A percentile compares a stretch with the other conserved stretches of the same genome.
Conservation (phyloP, 2,888 invertebrate species). For the Zeuzera pyrina region DNA sequence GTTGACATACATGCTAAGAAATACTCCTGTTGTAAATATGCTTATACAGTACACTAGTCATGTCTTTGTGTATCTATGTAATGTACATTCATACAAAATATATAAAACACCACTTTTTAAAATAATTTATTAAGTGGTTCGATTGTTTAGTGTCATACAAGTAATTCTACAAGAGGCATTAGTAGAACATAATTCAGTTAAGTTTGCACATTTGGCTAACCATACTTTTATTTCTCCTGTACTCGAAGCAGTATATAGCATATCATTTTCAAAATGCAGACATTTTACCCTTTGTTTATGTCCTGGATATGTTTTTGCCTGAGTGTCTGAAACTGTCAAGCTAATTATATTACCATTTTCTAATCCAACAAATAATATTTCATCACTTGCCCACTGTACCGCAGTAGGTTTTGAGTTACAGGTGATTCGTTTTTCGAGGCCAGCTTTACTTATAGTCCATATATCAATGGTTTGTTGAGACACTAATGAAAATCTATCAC, state of each 20-base stretch:
- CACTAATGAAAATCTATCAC: constrained; percentile 82
- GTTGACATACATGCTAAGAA: too few relatives aligned
- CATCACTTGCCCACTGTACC: constrained; percentile 78
- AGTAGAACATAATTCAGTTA: constrained; percentile 71
- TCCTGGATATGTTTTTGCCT: constrained; percentile 60
- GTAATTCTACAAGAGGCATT: constrained; percentile 82
- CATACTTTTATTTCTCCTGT: constrained; percentile 86
- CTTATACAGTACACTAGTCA: neutral
- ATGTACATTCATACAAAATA: constrained; percentile 3
- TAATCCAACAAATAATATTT: constrained; percentile 78
- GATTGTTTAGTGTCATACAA: constrained; percentile 76
- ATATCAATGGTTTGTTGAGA: constrained; percentile 83
- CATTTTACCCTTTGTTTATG: constrained; percentile 81
- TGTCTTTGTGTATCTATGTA: too few relatives aligned
- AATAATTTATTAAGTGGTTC: constrained; percentile 46
- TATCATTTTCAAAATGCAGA: constrained; percentile 68
- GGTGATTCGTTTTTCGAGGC: constrained; percentile 77
- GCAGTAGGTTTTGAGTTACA: constrained; percentile 80
- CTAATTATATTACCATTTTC: constrained; percentile 81
- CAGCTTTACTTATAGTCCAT: constrained; percentile 86
- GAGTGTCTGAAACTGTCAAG: constrained; percentile 66
- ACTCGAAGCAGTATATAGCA: constrained; percentile 82
- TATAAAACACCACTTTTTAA: too few relatives aligned
- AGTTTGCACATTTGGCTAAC: constrained; percentile 47
- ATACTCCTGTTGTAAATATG: too few relatives aligned